Conservation (phyloP, 2,797 vertebrate genomes). For the Tamandua tetradactyla region DNA sequence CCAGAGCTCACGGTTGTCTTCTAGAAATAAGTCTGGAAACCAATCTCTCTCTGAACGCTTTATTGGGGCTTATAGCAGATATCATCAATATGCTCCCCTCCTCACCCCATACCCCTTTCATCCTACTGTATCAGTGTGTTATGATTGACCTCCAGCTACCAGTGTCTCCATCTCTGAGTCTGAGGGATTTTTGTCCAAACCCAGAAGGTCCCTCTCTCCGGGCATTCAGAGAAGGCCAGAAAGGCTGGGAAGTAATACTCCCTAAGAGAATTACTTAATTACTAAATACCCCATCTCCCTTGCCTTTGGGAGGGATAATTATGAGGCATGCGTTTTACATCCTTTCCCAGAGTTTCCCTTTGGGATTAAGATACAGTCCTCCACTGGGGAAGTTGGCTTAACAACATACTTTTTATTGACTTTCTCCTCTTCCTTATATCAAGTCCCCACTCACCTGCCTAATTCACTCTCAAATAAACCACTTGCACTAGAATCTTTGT, state of each 20-base stretch:
- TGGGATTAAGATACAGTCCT: conserved; percentile 12
- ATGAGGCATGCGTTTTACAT: not conserved
- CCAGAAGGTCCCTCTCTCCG: not conserved
- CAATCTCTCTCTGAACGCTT: not conserved
- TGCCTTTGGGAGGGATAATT: not conserved
- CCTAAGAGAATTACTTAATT: not conserved
- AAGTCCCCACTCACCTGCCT: not conserved
- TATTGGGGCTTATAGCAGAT: not conserved
- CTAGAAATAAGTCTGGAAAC: not conserved
- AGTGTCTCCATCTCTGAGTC: not conserved
- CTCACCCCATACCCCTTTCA: not conserved
- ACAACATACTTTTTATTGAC: not conserved
- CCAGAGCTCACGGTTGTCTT: not conserved
- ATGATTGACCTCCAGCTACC: not conserved
- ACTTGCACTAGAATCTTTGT: not conserved
- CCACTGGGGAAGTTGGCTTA: not conserved
- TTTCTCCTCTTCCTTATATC: not conserved
- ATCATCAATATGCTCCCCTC: not conserved
- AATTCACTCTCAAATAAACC: not conserved
- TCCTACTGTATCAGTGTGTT: not conserved
- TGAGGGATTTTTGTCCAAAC: not conserved
- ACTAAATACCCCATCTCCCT: not conserved
- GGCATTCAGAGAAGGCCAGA: not conserved
- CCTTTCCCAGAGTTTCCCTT: not conserved
- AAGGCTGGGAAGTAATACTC: not conserved